These are phyloP conservation scores for Drosophila parvula DNA, from an alignment of 1,140 invertebrate genomes.

Conservation along the genomic window DNA sequence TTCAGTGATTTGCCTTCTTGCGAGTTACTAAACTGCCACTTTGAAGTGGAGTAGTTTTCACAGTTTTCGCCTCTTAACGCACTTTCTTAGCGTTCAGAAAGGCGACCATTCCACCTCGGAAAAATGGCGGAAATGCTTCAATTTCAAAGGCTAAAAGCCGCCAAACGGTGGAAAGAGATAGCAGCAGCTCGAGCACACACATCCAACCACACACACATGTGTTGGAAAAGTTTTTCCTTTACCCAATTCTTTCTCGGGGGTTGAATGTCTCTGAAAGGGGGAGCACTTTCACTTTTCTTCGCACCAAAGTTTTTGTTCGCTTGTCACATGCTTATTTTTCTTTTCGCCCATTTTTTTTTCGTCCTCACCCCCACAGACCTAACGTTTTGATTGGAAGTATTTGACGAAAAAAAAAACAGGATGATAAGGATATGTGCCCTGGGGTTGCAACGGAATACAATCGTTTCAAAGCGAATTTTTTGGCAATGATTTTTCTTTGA, in stretches of 20 bases:
- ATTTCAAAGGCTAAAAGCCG: constrained; percentile 78
- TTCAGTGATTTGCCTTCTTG: constrained; percentile 71
- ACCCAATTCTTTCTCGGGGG: constrained; percentile 40
- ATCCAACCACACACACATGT: constrained; percentile 21
- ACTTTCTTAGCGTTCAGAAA: constrained; percentile 56
- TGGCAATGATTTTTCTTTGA: constrained; percentile 71
- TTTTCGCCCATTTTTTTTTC: constrained; percentile 20
- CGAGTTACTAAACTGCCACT: constrained; percentile 43
- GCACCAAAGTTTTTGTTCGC: constrained; percentile 55
- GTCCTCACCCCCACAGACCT: constrained; percentile 12
- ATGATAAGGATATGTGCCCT: constrained; percentile 48
- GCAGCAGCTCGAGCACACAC: constrained; percentile 25
- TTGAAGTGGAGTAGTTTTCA: constrained; percentile 79
- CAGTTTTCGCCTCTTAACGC: constrained; percentile 62
- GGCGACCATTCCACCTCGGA: constrained; percentile 31
- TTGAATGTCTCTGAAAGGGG: constrained; percentile 51
- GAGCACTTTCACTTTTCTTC: constrained; percentile 76
- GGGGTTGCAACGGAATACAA: constrained; percentile 54
- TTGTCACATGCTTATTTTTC: constrained; percentile 61
- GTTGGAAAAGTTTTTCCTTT: constrained; percentile 36
- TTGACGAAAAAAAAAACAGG: constrained; percentile 6
- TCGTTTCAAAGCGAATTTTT: constrained; percentile 69
- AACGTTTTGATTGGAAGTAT: constrained; percentile 73
- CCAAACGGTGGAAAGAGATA: constrained; percentile 39
- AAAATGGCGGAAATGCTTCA: constrained; percentile 81